Percentiles rank a stretch among this genome's conserved stretches.
Evolutionary conservation across 2,888 invertebrate species (phyloP).

Genomic region (Parascotia fuliginaria): DNA sequence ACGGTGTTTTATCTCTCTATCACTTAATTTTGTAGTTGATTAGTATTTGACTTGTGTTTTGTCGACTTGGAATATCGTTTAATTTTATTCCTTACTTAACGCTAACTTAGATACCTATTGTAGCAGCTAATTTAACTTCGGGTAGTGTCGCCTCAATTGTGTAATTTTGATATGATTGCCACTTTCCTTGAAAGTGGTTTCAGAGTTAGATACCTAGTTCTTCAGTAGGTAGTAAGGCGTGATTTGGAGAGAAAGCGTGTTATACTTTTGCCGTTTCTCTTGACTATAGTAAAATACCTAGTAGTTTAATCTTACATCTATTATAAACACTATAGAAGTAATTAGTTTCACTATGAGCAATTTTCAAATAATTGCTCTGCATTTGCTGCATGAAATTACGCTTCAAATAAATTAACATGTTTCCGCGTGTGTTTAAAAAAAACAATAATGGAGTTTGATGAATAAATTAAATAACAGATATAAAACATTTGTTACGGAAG

Average conservation of each 20-base stretch:
- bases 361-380: background rate
- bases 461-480: constrained; percentile 62
- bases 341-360: constrained; percentile 4
- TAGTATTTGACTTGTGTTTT: constrained; percentile 42
- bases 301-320: too few species aligned
- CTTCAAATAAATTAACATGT: constrained; percentile 48
- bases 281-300: too few species aligned
- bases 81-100: too few species aligned
- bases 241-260: too few species aligned
- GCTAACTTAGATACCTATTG: too few species aligned
- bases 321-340: background rate
- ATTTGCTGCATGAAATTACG: constrained; percentile 36
- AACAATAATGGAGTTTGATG: constrained; percentile 54
- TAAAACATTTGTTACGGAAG: constrained; percentile 63
- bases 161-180: too few species aligned
- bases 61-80: constrained; percentile 10
- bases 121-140: background rate
- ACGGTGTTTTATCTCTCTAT: constrained; percentile 62
- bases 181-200: too few species aligned
- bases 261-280: too few species aligned
- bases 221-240: too few species aligned
- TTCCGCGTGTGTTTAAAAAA: constrained; percentile 51
- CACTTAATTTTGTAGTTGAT: constrained; percentile 63
- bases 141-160: too few species aligned
- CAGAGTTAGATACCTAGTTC: too few species aligned